Evolutionary conservation across 2,888 invertebrate genomes (phyloP), one percentile per base, ranked within the genome.

Genomic region (Adelognathus sp.): DNA sequence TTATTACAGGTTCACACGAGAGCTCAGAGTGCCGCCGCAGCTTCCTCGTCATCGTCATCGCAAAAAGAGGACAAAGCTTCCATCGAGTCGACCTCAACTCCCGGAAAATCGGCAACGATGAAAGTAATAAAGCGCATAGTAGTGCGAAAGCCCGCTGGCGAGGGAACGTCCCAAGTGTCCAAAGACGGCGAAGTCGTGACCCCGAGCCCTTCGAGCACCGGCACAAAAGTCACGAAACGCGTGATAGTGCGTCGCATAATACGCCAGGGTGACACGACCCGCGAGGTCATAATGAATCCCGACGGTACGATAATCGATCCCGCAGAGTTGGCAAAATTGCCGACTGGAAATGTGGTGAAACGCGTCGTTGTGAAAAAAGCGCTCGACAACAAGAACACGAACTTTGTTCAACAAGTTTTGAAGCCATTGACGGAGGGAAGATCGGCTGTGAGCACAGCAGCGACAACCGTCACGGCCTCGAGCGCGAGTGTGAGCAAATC

Each of bases 181-280:
- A 87, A 86, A 36, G 88, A 88, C 1, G 81, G 70, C 0, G 86
- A 87, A 0, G 16, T 58, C 1, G 41, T 58, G 1, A 50, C 58
- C 2, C 66, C 58, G n/a, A 74, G 61, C 18, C 60, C 79, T 1
- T 63, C 78, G 9, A 54, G 75, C 2, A 50, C 84, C 2, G 86
- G 83, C 3, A 82, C 86, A 0, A 90, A 90, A 31, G 86, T 90
- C 6, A 90, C 88, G 0, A 91, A 89, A 36, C 79, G 91, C 69
- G 90, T 91, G 0, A 91, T 91, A n/a, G 90, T 91, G 0, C 86
- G 91, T 3, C 84, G 91, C 82, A 91, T 91, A 14, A 90, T 91
- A 27, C 88, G 91, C 3, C 90, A 91, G 11, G 91, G 91, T 0
- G 90, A 91, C 56, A 90, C 89, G 0, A 91, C 89, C 0, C 84